Base-by-base conservation (phyloP, 2,888 invertebrate genomes). In the Exephanes ischioxanthus region DNA sequence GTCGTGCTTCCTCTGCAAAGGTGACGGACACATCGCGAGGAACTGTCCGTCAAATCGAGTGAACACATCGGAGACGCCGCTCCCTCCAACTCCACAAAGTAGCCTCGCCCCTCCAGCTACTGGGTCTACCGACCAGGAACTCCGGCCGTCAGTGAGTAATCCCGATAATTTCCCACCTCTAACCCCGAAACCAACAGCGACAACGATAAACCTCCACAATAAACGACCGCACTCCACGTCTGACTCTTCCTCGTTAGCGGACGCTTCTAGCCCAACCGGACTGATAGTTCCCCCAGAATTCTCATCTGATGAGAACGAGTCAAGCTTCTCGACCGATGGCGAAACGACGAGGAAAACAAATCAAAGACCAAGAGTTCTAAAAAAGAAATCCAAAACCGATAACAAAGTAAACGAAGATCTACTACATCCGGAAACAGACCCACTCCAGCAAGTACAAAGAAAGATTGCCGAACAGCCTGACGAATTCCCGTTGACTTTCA, bases 1-100 rank as follows among this genome's bases (percentile, higher is more conserved):
- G 30, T 33, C 45, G 1, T 85, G 81, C 45, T 85, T 71, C 22
- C 22, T 77, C 16, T 85, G 85, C 26, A 85, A 82, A 67, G 72
- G 58, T 41, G 82, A 82, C n/a, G 82, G 82, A 6, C 84, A 84
- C 14, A 5, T 77, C 30, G 80, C 84, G 2, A 63, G 70, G 37
- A 53, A 76, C n/a, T 84, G 80, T 30, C 75, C 83, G 1, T 22
- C 53, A 2, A 68, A 82, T 11, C 14, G 19, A 5, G 3, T 14
- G 33, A 51, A 37, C 30, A 71, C 53, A 30, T 5, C 30, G 1
- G 71, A 37, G 11, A 4, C 22, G 26, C 6, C 1, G 22, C 1
- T 22, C 3, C 55, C 9, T 9, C 55, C 22, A 22, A 0, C 55
- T 55, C 19, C 55, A 2, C 51, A 14, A 51, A 51, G 51, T 11